A percentile compares a stretch with the other conserved stretches of the same genome.
Evolutionary conservation across 2,888 invertebrate species (phyloP).

Genomic region (Trissolcus brochymenae): DNA sequence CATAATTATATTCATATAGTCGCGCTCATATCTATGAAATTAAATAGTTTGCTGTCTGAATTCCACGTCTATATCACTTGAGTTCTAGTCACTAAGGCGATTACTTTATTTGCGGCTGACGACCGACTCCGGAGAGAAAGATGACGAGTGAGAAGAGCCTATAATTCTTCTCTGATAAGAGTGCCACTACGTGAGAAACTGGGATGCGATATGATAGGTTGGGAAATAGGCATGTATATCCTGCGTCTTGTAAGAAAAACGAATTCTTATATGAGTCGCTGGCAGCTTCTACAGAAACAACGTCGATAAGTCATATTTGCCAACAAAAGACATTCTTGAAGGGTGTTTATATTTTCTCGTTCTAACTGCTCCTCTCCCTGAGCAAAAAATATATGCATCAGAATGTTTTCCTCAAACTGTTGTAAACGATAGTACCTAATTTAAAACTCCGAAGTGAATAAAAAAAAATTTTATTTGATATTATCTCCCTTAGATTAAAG

Average conservation of each 20-base stretch:
- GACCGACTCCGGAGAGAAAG: conserved; percentile 12
- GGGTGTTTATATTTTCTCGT: conserved; percentile 17
- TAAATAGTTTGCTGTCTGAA: conserved; percentile 40
- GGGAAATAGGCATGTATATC: conserved; percentile 22
- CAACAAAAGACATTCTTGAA: conserved; percentile 9
- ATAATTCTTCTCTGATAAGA: conserved; percentile 63
- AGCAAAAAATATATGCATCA: background rate
- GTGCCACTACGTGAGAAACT: conserved; percentile 68
- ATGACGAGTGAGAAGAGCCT: conserved; percentile 43
- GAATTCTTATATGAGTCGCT: conserved; percentile 49
- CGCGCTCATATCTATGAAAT: conserved; percentile 32
- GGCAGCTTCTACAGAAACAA: conserved; percentile 40
- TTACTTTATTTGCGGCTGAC: conserved; percentile 33
- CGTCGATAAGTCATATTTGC: conserved; percentile 37
- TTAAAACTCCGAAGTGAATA: background rate
- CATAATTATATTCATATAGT: conserved; percentile 9
- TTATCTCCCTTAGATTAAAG: conserved; percentile 7
- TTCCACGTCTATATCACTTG: conserved; percentile 36
- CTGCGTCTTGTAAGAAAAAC: conserved; percentile 26
- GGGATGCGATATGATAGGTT: conserved; percentile 61
- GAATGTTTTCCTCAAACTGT: conserved; percentile 10
- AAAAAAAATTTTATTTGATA: conserved; percentile 38
- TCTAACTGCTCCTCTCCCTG: background rate
- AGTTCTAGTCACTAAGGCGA: conserved; percentile 30
- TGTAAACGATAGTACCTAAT: background rate